Conservation (phyloP, 2,113 vertebrate species). For the Castor canadensis region DNA sequence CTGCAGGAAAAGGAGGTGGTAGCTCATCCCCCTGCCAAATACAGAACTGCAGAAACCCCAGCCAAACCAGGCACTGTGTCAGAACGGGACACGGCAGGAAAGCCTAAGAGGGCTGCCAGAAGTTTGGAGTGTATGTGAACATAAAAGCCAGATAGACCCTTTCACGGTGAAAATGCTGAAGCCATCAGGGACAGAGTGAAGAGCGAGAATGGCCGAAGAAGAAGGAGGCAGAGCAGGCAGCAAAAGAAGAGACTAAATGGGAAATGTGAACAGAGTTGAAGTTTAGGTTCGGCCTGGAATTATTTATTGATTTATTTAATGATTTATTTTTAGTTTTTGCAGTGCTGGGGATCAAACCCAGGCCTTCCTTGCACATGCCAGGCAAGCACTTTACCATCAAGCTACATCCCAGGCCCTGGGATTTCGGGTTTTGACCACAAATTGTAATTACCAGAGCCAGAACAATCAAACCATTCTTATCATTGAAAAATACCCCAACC, state of each 20-base stretch:
- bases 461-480: neutral
- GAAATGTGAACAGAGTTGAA: neutral
- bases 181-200: neutral
- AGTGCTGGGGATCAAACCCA: too few species aligned
- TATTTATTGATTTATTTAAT: neutral
- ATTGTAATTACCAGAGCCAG: neutral
- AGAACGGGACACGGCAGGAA: accelerated
- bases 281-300: neutral
- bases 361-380: too few species aligned
- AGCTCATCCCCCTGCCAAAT: accelerated
- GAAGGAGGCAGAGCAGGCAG: neutral
- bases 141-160: neutral
- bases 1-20: accelerated
- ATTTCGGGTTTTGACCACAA: neutral
- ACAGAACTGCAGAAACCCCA: neutral
- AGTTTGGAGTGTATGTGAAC: neutral
- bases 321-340: too few species aligned
- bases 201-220: neutral
- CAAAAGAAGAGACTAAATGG: neutral
- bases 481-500: neutral
- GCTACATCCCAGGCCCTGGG: neutral
- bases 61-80: accelerated
- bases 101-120: neutral
- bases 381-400: too few species aligned
- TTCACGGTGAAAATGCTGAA: neutral